Evolutionary conservation across 1,140 invertebrate species (phyloP).

Genomic region (Myzus persicae): DNA sequence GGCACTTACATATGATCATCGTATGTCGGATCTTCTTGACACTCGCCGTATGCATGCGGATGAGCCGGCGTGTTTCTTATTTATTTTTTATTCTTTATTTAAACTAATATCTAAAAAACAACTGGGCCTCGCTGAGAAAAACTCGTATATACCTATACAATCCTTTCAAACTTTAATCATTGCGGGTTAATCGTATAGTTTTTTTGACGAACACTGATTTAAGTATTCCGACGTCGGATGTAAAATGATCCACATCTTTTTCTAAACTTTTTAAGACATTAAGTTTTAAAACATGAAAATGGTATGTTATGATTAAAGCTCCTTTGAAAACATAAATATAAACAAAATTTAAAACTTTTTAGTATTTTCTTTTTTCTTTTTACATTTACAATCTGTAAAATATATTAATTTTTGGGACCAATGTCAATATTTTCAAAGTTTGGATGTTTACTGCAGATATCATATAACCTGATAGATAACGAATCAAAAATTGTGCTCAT

Average conservation of each 20-base stretch:
- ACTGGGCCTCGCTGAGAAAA: too few relatives aligned
- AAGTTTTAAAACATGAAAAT: not conserved
- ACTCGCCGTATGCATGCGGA: too few relatives aligned
- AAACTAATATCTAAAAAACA: too few relatives aligned
- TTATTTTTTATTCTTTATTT: too few relatives aligned
- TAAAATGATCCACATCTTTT: not conserved
- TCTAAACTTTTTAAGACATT: not conserved
- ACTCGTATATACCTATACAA: too few relatives aligned
- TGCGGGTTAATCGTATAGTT: not conserved
- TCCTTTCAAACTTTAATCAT: not conserved
- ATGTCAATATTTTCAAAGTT: not conserved
- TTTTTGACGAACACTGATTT: not conserved
- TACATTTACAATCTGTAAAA: not conserved
- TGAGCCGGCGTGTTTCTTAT: too few relatives aligned
- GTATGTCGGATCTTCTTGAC: too few relatives aligned
- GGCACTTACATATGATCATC: not conserved
- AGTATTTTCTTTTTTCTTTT: not conserved
- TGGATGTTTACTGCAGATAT: not conserved
- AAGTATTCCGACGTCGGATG: too few relatives aligned
- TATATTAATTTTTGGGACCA: not conserved
- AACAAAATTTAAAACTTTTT: not conserved
- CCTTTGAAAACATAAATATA: not conserved
- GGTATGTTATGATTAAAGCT: not conserved
- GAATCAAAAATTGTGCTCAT: not conserved
- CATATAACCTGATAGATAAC: not conserved